Base-by-base conservation (phyloP, 2,888 invertebrate genomes). In the Pecten maximus region DNA sequence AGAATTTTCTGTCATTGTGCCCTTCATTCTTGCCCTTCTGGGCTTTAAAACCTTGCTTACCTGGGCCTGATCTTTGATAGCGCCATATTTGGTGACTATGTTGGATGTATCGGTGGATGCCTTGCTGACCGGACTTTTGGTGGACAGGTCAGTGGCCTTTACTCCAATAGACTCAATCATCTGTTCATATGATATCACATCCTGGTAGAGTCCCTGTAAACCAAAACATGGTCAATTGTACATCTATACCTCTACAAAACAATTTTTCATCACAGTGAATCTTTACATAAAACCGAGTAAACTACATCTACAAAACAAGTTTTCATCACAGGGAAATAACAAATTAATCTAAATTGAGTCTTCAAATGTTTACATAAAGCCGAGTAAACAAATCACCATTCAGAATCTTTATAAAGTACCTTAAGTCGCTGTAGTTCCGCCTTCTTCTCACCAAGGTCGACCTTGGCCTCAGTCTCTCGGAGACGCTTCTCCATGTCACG, bases 91-190 rank as follows among this genome's bases (percentile, higher is more conserved):
- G 91, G 98, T 98, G 0, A 98, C 98, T 91, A 99, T 99, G 97
- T 99, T 99, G 40, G 98, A 98, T 19, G 99, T 98, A 91, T 96
- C 96, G 8, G 95, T 94, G 6, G 95, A 93, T 12, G 96, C 94
- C 89, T 94, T 94, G 90, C 95, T 95, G 90, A 95, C 93, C 2
- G 99, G 99, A 90, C 98, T 98, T 92, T 98, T 98, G 97, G 98
- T 98, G 97, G 98, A 98, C 94, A 99, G 97, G 97, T 98, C 98
- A 94, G 98, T 98, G 93, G 99, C 99, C 97, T 99, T 99, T 89
- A 98, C 98, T 90, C 98, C 98, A 86, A 99, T 98, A 87, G 99
- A 99, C 97, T 99, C 99, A 95, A 99, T 99, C 98, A 99, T 99
- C 89, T 99, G 99, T 97, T 99, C 99, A 97, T 99, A 99, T 89